Percentiles rank a stretch among this genome's conserved stretches.
Conservation (phyloP, 1,140 invertebrate genomes). For the Globodera rostochiensis region DNA sequence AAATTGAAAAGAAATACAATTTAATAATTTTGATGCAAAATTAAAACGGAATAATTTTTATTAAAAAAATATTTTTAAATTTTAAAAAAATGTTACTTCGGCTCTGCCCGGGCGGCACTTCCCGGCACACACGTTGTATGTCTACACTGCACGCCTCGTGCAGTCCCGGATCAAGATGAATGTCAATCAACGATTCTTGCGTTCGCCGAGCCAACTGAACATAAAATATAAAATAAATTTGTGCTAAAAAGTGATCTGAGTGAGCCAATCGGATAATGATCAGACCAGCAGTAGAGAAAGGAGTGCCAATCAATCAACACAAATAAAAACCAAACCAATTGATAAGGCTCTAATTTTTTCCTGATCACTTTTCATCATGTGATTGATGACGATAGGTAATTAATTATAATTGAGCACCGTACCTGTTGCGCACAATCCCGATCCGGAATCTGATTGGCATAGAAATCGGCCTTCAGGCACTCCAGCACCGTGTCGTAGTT, state of each 20-base stretch:
- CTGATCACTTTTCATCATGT: neutral
- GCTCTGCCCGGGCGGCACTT: constrained; percentile 81
- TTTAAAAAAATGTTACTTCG: constrained; percentile 62
- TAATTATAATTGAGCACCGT: neutral
- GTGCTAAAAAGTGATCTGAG: too few relatives aligned
- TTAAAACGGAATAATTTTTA: constrained; percentile 14
- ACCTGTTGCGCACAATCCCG: constrained; percentile 48
- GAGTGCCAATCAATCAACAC: too few relatives aligned
- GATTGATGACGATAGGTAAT: neutral
- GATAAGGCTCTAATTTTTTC: neutral
- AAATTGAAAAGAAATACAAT: too few relatives aligned
- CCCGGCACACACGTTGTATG: constrained; percentile 80
- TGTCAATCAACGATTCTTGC: constrained; percentile 70
- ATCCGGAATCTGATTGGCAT: constrained; percentile 58
- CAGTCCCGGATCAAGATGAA: constrained; percentile 71
- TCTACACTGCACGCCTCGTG: constrained; percentile 69
- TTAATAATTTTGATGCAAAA: neutral
- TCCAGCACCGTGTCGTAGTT: constrained; percentile 62
- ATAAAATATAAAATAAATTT: neutral
- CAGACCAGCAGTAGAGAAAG: too few relatives aligned
- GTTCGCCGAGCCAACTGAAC: constrained; percentile 72
- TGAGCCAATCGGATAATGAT: too few relatives aligned
- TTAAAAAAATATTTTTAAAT: neutral
- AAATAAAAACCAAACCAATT: too few relatives aligned
- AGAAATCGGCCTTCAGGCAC: constrained; percentile 64